Percentiles rank a stretch among this genome's conserved stretches.
Conservation (phyloP, 2,888 invertebrate genomes). For the Lepidocyrtoides sp. region DNA sequence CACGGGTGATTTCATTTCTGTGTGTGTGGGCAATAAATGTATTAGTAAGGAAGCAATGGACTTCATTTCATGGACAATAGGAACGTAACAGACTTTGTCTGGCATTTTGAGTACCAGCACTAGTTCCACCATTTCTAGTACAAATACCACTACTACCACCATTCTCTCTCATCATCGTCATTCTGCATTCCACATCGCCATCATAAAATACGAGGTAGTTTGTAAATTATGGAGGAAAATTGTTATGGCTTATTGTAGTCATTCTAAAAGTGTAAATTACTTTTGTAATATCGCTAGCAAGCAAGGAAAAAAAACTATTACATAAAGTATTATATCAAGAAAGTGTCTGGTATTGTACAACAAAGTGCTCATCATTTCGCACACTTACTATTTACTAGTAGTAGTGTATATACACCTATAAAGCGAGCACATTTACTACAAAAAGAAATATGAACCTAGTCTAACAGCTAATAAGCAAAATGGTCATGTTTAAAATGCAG, state of each 20-base stretch:
- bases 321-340: conserved; percentile 1
- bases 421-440: too few relatives aligned
- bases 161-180: background rate
- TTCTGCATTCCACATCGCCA: background rate
- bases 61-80: background rate
- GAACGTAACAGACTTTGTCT: background rate
- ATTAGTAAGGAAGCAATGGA: conserved; percentile 15
- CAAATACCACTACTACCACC: too few relatives aligned
- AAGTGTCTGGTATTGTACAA: conserved; percentile 8
- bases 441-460: background rate
- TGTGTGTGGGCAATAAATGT: conserved; percentile 13
- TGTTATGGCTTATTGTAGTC: conserved; percentile 42
- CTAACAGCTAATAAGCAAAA: background rate
- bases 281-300: background rate
- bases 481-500: background rate
- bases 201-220: conserved; percentile 31
- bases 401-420: too few relatives aligned
- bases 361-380: background rate
- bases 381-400: too few relatives aligned
- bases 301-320: background rate
- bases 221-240: conserved; percentile 15
- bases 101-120: background rate
- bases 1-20: conserved; percentile 7
- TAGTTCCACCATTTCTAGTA: background rate
- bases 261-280: conserved; percentile 43